A percentile compares a stretch with the other conserved stretches of the same genome.
Evolutionary conservation across 35 echinoderm and acorn worm species (phyloP).

Genomic region (Acanthaster planci): DNA sequence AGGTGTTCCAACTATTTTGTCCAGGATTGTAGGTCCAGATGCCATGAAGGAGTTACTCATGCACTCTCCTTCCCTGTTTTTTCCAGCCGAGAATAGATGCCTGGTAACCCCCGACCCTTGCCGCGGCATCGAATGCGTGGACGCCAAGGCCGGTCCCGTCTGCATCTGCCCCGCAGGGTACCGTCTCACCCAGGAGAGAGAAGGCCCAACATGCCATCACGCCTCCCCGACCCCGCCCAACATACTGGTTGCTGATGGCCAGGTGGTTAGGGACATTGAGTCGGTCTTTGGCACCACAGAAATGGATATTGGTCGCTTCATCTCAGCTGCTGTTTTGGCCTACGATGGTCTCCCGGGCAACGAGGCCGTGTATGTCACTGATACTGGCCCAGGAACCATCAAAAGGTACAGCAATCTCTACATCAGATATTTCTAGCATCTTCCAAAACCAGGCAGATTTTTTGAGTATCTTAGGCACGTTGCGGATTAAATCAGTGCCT

Average conservation of each 20-base stretch:
- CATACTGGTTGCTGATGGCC: neutral
- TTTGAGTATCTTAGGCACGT: no score
- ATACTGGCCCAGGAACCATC: neutral
- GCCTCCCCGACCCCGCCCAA: neutral
- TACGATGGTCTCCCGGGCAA: constrained; percentile 8
- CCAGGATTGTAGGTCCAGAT: no score
- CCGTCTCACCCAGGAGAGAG: neutral
- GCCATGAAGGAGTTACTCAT: no score
- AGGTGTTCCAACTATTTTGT: no score
- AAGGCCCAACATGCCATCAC: neutral
- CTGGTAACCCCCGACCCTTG: neutral
- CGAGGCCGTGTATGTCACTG: neutral
- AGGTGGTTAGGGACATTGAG: neutral
- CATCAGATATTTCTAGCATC: no score
- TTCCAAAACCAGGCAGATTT: no score
- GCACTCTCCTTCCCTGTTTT: no score
- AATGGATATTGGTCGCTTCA: neutral
- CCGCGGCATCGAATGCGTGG: neutral
- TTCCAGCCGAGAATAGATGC: neutral
- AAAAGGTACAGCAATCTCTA: neutral
- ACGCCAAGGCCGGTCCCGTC: neutral
- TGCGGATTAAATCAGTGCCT: no score
- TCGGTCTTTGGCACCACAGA: neutral
- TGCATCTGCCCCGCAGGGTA: neutral
- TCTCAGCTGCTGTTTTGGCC: neutral